Percentiles rank a stretch among this genome's conserved stretches.
Conservation (phyloP, 2,888 invertebrate genomes). For the Ecdyonurus torrentis region DNA sequence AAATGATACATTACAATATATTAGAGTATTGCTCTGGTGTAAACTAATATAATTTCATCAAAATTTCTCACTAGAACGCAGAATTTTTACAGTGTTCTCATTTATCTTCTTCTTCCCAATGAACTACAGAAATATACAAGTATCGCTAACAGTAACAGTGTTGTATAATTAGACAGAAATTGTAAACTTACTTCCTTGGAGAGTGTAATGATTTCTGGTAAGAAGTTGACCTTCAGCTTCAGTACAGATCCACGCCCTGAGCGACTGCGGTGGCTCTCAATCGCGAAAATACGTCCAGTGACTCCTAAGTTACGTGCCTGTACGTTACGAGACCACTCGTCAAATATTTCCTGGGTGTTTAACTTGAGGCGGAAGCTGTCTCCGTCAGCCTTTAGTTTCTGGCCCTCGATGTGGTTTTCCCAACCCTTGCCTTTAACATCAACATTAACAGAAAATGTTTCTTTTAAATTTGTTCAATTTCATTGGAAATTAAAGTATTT, state of each 20-base stretch:
- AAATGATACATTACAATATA: background rate
- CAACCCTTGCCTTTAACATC: conserved; percentile 68
- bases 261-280: conserved; percentile 50
- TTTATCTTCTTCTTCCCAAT: too few species aligned
- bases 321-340: conserved; percentile 92
- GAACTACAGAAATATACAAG: too few species aligned
- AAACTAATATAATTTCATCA: too few species aligned
- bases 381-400: conserved; percentile 91
- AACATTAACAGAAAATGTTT: conserved; percentile 9
- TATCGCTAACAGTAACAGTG: too few species aligned
- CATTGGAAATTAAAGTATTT: too few species aligned
- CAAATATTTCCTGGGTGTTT: conserved; percentile 93
- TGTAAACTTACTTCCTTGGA: conserved; percentile 68
- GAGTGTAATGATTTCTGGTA: conserved; percentile 94
- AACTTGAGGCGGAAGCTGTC: conserved; percentile 94
- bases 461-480: background rate
- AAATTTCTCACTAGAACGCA: too few species aligned
- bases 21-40: too few species aligned
- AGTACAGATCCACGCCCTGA: conserved; percentile 68
- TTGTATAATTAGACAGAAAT: too few species aligned
- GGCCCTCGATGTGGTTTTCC: conserved; percentile 98
- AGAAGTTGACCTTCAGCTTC: conserved; percentile 80
- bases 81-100: too few species aligned
- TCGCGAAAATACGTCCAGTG: conserved; percentile 84
- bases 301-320: conserved; percentile 90